Evolutionary conservation across 2,888 invertebrate species (phyloP), one percentile per base, ranked within the genome.

Genomic region (Xanthostigma xanthostigma): DNA sequence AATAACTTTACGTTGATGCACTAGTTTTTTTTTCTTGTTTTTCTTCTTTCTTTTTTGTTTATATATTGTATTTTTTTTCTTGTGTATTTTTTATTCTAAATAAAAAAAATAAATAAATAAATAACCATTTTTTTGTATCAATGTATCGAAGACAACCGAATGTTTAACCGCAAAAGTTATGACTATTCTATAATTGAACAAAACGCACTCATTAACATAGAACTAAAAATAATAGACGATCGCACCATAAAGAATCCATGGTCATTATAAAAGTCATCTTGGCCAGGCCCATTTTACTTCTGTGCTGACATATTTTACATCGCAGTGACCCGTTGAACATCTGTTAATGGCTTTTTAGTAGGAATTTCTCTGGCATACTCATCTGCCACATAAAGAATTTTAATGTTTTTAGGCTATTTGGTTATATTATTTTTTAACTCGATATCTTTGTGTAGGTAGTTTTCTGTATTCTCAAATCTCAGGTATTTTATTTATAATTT

Each of bases 241-340:
- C 17, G 12, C 10, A 17, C 14, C 12, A 42, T 12, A 42, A 12
- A 42, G 33, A 42, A 12, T 33, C 14, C 42, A 8, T 12, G 9
- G 14, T 12, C 12, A 42, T 27, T 33, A 42, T 42, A 42, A 42
- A 42, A 14, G 42, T 42, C 42, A 42, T 12, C 42, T 42, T 17
- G 17, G 33, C 17, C 42, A 42, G 42, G 12, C 42, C 42, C 17
- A 27, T 42, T 42, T 42, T 34, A 42, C 42, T 42, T 42, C 42
- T 42, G 42, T 42, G 42, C 42, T 42, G 27, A 27, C 42, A 42
- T 42, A 42, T 42, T 42, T 42, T 42, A 42, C 42, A 42, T 27
- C 42, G 12, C 9, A 14, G 17, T 12, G 17, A 39, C 2, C 40
- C 40, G 40, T 12, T 39, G 13, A 39, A 39, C 40, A 39, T 39